Base-by-base conservation (phyloP, 2,888 invertebrate species). In the Agriopis marginaria region DNA sequence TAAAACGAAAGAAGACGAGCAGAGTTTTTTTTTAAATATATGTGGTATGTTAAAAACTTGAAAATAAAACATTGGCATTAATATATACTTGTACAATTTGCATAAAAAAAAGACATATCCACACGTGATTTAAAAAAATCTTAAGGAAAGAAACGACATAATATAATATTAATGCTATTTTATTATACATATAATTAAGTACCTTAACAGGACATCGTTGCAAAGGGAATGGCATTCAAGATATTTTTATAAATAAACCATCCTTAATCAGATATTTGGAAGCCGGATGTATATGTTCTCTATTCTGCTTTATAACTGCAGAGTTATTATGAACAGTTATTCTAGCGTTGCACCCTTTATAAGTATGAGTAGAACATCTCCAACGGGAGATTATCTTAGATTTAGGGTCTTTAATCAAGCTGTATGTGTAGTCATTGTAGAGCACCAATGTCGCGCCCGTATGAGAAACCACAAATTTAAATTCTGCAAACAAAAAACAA, bases 351-450 rank as follows among this genome's bases (percentile, higher is more conserved):
- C 58, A 58, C 9, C 45, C 45, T 58, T 32, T 58, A n/a, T 11
- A 17, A 8, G 11, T 7, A 9, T 58, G 58, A 32, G 23, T 58
- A 23, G 58, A 58, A 58, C 58, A 58, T 45, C 58, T 58, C 58
- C 58, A 58, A 12, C 11, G 42, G 5, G 56, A 17, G 39, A 39
- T 53, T 7, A n/a, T 3, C 3, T 39, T 54, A 4, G 32, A 32
- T 32, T 32, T 32, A 32, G 32, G 32, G 5, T 32, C 11, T 8
- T n/a, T 54, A n/a, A 40, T 39, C 55, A 55, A 42, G 55, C 55
- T 32, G 32, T 58, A 58, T 9, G 58, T 58, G 58, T 58, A 58
- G 8, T 58, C 47, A 12, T 58, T 58, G 58, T 58, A 58, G 8
- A 47, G 45, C 3, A 58, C 8, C 3, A 58, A 7, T 3, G 23